Percentiles rank a stretch among this genome's conserved stretches.
Conservation (phyloP, 2,113 vertebrate species). For the Mustelus asterias region DNA sequence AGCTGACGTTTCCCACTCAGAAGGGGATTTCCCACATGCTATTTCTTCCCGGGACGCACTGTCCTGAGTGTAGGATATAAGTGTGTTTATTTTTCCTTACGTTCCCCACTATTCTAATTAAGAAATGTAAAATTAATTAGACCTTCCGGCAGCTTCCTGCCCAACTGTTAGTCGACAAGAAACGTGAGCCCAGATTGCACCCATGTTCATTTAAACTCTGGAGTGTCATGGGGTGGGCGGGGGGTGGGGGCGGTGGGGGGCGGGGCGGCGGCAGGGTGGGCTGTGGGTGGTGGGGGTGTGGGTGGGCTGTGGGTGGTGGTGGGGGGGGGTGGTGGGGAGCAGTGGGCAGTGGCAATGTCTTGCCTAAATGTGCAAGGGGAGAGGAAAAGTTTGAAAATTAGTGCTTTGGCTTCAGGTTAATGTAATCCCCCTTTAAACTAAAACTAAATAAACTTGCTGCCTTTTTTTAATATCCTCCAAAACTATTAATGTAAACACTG, state of each 20-base stretch:
- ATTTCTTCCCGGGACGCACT: not conserved
- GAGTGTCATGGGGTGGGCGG: too few relatives aligned
- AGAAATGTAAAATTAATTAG: not conserved
- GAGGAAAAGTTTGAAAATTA: not conserved
- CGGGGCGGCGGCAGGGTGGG: too few relatives aligned
- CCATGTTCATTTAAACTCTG: not conserved
- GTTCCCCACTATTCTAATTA: not conserved
- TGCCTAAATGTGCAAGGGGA: not conserved
- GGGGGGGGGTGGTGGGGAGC: too few relatives aligned
- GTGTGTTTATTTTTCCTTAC: not conserved
- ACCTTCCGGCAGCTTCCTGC: not conserved
- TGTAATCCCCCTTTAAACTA: not conserved
- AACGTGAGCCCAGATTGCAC: not conserved
- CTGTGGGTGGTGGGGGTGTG: too few relatives aligned
- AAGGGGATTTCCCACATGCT: not conserved
- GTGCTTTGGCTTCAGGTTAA: not conserved
- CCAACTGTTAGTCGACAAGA: not conserved
- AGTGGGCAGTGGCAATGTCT: not conserved
- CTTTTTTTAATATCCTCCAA: conserved; percentile 13
- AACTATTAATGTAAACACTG: not conserved
- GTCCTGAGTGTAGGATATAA: not conserved
- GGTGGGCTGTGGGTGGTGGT: too few relatives aligned
- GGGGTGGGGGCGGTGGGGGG: too few relatives aligned
- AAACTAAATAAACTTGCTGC: conserved; percentile 16
- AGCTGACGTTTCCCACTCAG: not conserved